Evolutionary conservation across 2,888 invertebrate species (phyloP), one percentile per base, ranked within the genome.

Genomic region (Protonemura montana): DNA sequence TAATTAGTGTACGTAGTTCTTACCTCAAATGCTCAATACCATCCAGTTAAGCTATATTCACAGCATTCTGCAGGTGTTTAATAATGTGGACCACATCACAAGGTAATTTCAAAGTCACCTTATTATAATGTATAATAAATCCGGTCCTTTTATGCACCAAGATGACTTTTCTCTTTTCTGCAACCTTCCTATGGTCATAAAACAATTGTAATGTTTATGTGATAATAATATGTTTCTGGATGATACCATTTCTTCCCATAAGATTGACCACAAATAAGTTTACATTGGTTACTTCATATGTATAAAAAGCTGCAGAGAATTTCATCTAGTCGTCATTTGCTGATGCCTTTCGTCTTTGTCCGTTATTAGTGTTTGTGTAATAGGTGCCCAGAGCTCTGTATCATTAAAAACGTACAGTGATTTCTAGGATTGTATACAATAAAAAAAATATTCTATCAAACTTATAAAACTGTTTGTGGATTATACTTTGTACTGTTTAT

Each of bases 391-490:
- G 59, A 59, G 13, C 59, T 59, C 59, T 59, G 59, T 59, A 41
- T 41, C 41, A n/a, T 41, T 41, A 59, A 59, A 59, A 59, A 59
- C 21, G 13, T 59, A 59, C 59, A 59, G 59, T 2, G 59, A 59
- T 59, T 59, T 59, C 59, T 59, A 59, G 59, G 13, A 59, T 59
- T 59, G 59, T 59, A 59, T 59, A 59, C 59, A 59, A 59, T 59
- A 16, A 59, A 59, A n/a, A n/a, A 59, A 59, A 59, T 59, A 59
- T 59, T 59, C 59, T 7, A 59, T 59, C 6, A 59, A 59, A 59
- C 59, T 59, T 59, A 59, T 21, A 3, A 59, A 59, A 10, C 59
- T 59, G 16, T 59, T 59, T 59, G 10, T 35, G 3, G 10, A 35
- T 35, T 35, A n/a, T n/a, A n/a, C n/a, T n/a, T n/a, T n/a, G n/a